Conservation (phyloP, 2,888 invertebrate species). For the Andrena hattorfiana region DNA sequence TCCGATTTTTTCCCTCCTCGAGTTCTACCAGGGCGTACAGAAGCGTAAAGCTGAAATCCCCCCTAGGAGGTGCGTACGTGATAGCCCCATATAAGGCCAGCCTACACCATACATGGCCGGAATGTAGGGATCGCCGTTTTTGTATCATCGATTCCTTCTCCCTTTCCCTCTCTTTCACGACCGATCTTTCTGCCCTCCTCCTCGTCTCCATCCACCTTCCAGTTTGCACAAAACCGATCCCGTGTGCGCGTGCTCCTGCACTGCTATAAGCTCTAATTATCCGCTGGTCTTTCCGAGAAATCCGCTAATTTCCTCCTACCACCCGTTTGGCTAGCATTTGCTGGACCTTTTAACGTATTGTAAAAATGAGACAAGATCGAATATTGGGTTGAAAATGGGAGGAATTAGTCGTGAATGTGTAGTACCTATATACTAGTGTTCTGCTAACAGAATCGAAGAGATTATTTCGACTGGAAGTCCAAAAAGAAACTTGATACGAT, state of each 20-base stretch:
- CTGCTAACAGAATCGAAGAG: too few relatives aligned
- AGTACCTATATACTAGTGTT: too few relatives aligned
- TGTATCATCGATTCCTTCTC: conserved; percentile 78
- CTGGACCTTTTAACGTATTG: background rate
- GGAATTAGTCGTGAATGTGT: background rate
- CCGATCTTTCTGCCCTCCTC: conserved; percentile 31
- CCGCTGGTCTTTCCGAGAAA: conserved; percentile 63
- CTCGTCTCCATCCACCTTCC: conserved; percentile 42
- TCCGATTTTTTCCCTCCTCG: conserved; percentile 60
- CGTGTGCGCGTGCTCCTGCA: conserved; percentile 38
- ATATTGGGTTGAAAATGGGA: background rate
- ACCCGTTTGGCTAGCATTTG: background rate
- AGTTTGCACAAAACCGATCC: conserved; percentile 65
- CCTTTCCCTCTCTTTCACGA: conserved; percentile 42
- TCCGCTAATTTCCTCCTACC: conserved; percentile 34
- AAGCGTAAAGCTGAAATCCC: conserved; percentile 76
- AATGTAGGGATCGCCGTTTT: conserved; percentile 84
- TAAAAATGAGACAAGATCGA: conserved; percentile 2
- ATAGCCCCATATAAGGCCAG: conserved; percentile 82
- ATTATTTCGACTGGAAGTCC: too few relatives aligned
- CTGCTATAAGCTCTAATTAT: conserved; percentile 65
- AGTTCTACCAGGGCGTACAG: conserved; percentile 58
- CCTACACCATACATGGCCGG: conserved; percentile 82
- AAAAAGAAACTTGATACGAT: too few relatives aligned
- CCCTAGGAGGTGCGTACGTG: conserved; percentile 74